Conservation (phyloP, 1,140 invertebrate genomes). For the Charaxes varanes region DNA sequence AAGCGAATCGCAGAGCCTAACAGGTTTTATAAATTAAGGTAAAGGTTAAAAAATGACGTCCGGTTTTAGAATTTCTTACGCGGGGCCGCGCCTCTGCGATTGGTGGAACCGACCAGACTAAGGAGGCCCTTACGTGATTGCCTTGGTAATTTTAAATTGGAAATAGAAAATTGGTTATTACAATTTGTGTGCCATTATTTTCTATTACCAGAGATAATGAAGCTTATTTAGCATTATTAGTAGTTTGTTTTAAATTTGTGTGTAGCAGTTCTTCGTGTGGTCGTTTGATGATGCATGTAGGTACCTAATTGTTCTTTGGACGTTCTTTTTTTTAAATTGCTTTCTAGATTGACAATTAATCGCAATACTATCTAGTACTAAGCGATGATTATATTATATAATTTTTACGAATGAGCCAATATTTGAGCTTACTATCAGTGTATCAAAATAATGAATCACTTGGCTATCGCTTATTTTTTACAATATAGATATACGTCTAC, state of each 20-base stretch:
- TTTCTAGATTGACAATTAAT: too few relatives aligned
- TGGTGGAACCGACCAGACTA: slow-evolving; percentile 7
- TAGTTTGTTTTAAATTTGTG: slow-evolving; percentile 18
- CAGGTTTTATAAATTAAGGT: too few relatives aligned
- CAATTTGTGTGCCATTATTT: slow-evolving; percentile 22
- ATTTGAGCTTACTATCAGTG: too few relatives aligned
- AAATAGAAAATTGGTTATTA: slow-evolving; percentile 47
- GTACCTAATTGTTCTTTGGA: too few relatives aligned
- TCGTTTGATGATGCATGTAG: neutral
- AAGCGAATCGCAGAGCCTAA: too few relatives aligned
- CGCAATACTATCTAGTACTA: too few relatives aligned
- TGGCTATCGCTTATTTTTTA: too few relatives aligned
- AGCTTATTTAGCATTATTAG: slow-evolving; percentile 20
- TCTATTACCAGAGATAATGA: slow-evolving; percentile 23
- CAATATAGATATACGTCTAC: too few relatives aligned
- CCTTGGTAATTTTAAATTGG: slow-evolving; percentile 40
- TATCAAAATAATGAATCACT: too few relatives aligned
- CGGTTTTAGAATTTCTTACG: slow-evolving; percentile 6
- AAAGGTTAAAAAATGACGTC: slow-evolving; percentile 4
- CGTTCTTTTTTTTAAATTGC: too few relatives aligned
- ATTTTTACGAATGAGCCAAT: too few relatives aligned
- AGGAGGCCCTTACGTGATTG: slow-evolving; percentile 14
- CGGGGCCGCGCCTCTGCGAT: slow-evolving; percentile 1
- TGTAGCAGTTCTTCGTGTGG: neutral
- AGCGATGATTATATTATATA: too few relatives aligned